phyloP scores from a whole-genome alignment of 2,888 invertebrate genomes.

The Cheilosia impressa region DNA sequence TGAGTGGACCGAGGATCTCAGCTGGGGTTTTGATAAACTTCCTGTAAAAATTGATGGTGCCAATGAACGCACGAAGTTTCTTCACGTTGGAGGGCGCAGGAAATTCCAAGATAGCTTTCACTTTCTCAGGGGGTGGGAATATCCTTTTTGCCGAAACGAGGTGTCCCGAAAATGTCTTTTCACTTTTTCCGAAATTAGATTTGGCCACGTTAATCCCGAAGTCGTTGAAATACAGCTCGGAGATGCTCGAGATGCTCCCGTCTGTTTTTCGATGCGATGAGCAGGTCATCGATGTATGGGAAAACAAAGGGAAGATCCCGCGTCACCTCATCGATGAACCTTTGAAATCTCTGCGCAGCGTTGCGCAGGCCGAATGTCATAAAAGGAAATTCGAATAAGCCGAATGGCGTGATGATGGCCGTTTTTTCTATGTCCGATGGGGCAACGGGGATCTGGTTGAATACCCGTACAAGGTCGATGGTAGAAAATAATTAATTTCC shows the following conservation, averaged over 20 bases:
- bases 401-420: constrained; percentile 78
- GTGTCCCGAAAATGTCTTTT: no score
- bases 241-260: constrained; percentile 74
- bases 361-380: constrained; percentile 80
- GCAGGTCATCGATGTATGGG: no score
- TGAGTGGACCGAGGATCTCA: background rate
- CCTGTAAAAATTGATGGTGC: no score
- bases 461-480: constrained; percentile 42
- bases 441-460: constrained; percentile 67
- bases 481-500: constrained; percentile 68
- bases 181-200: no score
- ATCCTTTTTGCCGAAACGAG: no score
- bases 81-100: no score
- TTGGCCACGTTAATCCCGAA: constrained; percentile 72
- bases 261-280: constrained; percentile 39
- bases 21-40: background rate
- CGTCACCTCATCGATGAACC: constrained; percentile 78
- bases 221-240: constrained; percentile 62
- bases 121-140: no score
- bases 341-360: constrained; percentile 79
- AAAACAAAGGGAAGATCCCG: constrained; percentile 30
- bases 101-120: no score
- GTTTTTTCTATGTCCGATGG: constrained; percentile 60
- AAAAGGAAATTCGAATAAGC: constrained; percentile 78
- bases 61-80: no score